Evolutionary conservation across 1,140 invertebrate species (phyloP), one percentile per base, ranked within the genome.

Genomic region (Geopemphigus sp.): DNA sequence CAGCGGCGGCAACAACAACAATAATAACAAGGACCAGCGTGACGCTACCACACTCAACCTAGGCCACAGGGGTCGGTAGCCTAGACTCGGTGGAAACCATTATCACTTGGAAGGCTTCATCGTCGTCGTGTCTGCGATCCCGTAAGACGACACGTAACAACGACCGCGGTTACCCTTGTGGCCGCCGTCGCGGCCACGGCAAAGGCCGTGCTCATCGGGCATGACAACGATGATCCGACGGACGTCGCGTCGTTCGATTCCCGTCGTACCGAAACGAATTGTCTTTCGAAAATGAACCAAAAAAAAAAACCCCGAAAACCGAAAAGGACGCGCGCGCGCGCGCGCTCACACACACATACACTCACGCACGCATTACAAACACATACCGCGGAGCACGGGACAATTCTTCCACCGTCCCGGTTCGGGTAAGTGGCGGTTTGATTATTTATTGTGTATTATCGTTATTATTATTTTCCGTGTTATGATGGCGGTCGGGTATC

Each of bases 91-190:
- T 63, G n/a, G 32, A 39, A 81, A 45, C 50, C 47, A 32, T 50
- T 63, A 78, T 81, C 54, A 66, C 56, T 70, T 76, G 32, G 17
- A 17, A 80, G 50, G 47, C 39, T 76, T 76, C 54, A 57, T n/a
- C 45, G 68, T 19, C 26, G 68, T 29, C 17, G 68, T n/a, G 47
- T 72, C 17, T 14, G 22, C n/a, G 50, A 47, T 63, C 45, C 15
- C 39, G 57, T n/a, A 39, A 15, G 74, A 39, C 39, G 56, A 19
- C 61, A 24, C 57, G 15, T 50, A 59, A 76, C 32, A 47, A 76
- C 32, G 24, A 76, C 26, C 5, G 54, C n/a, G 54, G 22, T 76
- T 12, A 39, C n/a, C 56, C 32, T 76, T n/a, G 56, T 17, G 26
- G 29, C 54, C 54, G 73, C 59, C 73, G n/a, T 59, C n/a, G 72